phyloP scores from a whole-genome alignment of 2,113 vertebrate species.

The Crotophaga sulcirostris region DNA sequence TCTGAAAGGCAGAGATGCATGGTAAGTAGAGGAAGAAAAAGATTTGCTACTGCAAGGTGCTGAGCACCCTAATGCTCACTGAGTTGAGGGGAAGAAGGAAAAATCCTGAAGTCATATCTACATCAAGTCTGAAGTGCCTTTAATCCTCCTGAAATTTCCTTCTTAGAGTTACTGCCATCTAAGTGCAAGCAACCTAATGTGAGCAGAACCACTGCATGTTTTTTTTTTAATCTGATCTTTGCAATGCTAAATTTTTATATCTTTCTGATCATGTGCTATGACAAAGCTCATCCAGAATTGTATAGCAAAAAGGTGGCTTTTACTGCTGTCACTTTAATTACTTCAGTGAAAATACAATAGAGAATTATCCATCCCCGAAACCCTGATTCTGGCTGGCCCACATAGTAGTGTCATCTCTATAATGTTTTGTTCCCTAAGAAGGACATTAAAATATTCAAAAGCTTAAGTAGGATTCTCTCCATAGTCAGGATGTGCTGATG shows the following conservation, averaged over 20 bases:
- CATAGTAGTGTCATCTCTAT: not conserved
- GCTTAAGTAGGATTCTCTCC: not conserved
- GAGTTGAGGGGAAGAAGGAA: not conserved
- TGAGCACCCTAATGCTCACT: not conserved
- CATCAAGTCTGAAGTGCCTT: not conserved
- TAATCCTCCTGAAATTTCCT: not conserved
- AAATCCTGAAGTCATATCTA: not conserved
- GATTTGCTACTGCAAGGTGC: not conserved
- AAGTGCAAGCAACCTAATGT: not conserved
- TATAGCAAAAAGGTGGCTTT: not conserved
- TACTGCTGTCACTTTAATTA: not conserved
- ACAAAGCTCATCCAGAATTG: not conserved
- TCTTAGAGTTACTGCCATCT: not conserved
- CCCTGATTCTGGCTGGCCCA: not conserved
- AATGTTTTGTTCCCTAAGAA: not conserved
- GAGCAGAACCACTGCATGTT: not conserved
- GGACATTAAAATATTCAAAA: not conserved
- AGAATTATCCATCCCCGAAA: not conserved
- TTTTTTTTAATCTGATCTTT: not conserved
- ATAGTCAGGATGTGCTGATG: not conserved
- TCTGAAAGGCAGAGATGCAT: not conserved
- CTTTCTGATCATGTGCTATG: not conserved
- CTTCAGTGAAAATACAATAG: not conserved
- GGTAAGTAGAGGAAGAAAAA: not conserved
- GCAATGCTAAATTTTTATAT: not conserved